phyloP scores from a whole-genome alignment of 2,888 invertebrate genomes.

The Brenthis daphne region DNA sequence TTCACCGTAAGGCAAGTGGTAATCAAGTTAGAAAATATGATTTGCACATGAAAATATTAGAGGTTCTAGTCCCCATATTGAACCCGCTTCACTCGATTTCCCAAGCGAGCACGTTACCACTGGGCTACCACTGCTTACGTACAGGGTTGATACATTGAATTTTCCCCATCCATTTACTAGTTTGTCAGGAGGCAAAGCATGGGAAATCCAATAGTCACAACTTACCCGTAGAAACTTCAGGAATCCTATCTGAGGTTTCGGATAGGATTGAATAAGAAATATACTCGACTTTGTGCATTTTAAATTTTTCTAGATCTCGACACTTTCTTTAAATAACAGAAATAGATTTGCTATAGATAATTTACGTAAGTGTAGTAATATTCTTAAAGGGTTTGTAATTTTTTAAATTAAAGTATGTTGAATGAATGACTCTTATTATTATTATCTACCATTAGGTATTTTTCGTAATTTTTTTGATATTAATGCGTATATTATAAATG shows the following conservation, averaged over 20 bases:
- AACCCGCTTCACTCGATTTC: too few species aligned
- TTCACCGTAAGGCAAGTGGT: too few species aligned
- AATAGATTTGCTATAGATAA: not conserved
- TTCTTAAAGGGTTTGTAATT: too few species aligned
- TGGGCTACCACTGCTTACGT: not conserved
- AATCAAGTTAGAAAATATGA: too few species aligned
- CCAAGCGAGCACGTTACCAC: too few species aligned
- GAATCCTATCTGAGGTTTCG: constrained; percentile 12
- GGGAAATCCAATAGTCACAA: constrained; percentile 39
- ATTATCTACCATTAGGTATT: too few species aligned
- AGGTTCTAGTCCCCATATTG: too few species aligned
- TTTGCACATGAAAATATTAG: too few species aligned
- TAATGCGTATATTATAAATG: too few species aligned
- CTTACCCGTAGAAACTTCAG: constrained; percentile 1
- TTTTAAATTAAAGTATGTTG: too few species aligned
- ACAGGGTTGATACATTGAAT: constrained; percentile 19
- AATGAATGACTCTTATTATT: too few species aligned
- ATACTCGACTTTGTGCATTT: not conserved
- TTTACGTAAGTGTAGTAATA: not conserved
- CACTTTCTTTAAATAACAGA: not conserved
- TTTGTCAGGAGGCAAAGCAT: constrained; percentile 40
- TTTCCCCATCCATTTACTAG: constrained; percentile 30
- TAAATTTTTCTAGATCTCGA: not conserved
- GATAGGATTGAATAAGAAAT: constrained; percentile 8
- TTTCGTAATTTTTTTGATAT: too few species aligned